These are phyloP conservation scores for Leucoraja ocellata DNA, from an alignment of 2,797 vertebrate genomes.

Conservation along the genomic window DNA sequence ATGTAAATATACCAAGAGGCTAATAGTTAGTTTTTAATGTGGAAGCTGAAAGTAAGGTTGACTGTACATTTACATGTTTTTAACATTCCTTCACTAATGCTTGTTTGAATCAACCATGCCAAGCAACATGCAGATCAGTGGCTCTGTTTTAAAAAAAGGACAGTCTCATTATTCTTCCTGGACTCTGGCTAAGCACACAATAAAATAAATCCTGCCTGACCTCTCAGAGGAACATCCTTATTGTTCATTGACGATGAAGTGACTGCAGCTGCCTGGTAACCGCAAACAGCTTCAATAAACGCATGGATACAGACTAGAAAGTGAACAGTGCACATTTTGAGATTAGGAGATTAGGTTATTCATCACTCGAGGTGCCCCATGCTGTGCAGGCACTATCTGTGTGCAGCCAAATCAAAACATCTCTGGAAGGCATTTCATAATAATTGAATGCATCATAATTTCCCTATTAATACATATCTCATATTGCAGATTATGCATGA, in stretches of 20 bases:
- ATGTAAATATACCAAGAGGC: neutral
- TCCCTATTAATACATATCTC: constrained; percentile 95
- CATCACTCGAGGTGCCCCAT: constrained; percentile 84
- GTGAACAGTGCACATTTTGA: constrained; percentile 70
- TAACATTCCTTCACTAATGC: constrained; percentile 38
- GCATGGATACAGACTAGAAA: constrained; percentile 45
- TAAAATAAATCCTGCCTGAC: constrained; percentile 58
- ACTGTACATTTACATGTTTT: constrained; percentile 20
- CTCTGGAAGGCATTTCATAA: constrained; percentile 89
- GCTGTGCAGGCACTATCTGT: constrained; percentile 73
- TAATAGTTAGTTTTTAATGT: constrained; percentile 6
- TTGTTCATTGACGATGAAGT: constrained; percentile 56
- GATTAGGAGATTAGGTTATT: constrained; percentile 98
- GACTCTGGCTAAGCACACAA: constrained; percentile 43
- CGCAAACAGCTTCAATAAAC: constrained; percentile 46
- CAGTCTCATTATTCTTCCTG: constrained; percentile 44
- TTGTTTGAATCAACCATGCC: constrained; percentile 36
- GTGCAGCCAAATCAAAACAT: constrained; percentile 86
- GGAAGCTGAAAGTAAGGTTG: neutral
- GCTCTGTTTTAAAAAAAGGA: constrained; percentile 43
- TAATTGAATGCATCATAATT: constrained; percentile 97
- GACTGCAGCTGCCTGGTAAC: constrained; percentile 58
- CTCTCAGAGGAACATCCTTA: constrained; percentile 55
- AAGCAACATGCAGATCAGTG: constrained; percentile 41
- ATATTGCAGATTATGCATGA: constrained; percentile 84